A percentile compares a stretch with the other conserved stretches of the same genome.
Evolutionary conservation across 2,113 vertebrate species (phyloP).

Genomic region (Microcebus griseorufus): DNA sequence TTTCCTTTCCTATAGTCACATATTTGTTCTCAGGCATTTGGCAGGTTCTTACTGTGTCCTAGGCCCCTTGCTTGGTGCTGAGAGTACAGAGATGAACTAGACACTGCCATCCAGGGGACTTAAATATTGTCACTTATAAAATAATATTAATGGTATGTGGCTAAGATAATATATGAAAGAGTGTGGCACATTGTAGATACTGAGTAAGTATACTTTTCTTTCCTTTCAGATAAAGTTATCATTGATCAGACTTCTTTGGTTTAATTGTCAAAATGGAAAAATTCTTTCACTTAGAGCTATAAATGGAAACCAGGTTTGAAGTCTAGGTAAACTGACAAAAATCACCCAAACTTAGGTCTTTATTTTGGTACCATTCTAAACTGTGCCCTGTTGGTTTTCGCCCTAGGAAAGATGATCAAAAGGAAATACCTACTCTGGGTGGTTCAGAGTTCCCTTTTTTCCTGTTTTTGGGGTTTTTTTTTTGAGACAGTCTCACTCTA

Average conservation of each 20-base stretch:
- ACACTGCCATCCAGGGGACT: neutral
- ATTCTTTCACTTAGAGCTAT: slow-evolving; percentile 12
- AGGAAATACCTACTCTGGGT: neutral
- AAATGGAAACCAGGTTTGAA: neutral
- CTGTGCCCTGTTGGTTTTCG: slow-evolving; percentile 15
- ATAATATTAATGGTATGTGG: neutral
- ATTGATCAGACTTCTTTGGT: neutral
- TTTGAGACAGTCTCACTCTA: too few species aligned
- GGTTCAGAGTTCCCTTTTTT: slow-evolving; percentile 18
- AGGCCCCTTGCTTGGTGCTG: neutral
- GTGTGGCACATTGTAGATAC: neutral
- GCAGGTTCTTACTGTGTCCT: neutral
- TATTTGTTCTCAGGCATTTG: neutral
- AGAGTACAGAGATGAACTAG: neutral
- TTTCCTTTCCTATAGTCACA: neutral
- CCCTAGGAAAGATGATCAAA: neutral
- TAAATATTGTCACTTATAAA: neutral
- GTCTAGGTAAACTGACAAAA: neutral
- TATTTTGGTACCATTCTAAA: neutral
- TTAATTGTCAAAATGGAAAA: slow-evolving; percentile 21
- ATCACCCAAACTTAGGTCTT: neutral
- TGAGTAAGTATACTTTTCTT: neutral
- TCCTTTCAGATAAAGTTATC: slow-evolving; percentile 4
- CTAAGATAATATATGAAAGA: slow-evolving; percentile 23
- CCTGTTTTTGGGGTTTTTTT: neutral